Evolutionary conservation across 2,888 invertebrate species (phyloP), one percentile per base, ranked within the genome.

Genomic region (Yponomeuta sedellus): DNA sequence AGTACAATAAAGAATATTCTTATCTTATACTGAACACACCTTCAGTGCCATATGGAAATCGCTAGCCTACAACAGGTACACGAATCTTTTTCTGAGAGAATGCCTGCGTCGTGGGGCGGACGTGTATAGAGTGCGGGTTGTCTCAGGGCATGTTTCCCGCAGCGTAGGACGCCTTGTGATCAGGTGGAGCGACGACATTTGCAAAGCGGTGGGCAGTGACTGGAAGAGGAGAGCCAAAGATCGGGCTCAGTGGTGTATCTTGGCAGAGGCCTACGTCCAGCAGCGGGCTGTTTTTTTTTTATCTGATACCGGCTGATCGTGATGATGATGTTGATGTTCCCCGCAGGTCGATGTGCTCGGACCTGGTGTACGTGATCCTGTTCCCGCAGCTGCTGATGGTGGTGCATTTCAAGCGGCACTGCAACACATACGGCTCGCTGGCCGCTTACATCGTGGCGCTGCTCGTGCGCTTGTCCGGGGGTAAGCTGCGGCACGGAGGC

Each of bases 341-440:
- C 68, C 71, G 0, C 84, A 96, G 96, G 96, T 98, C 98, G 70
- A 96, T 99, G 94, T 99, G 99, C 89, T 98, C 99, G 62, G 99
- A 99, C 90, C 92, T 99, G 82, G 99, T 99, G 72, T 99, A 99
- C 93, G 98, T 99, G 73, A 98, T 99, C 80, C 94, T 99, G 73
- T 99, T 99, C 88, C 99, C 99, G 0, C 99, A 98, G 89, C 94
- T 99, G 25, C 93, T 99, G 75, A 98, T 98, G 95, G 99, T 99
- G 74, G 98, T 99, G 25, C 98, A 99, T 91, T 97, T 98, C 90
- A 96, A 97, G 85, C 93, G 95, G 71, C 93, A 97, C 83, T 97
- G 98, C 91, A 99, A 99, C 92, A 99, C 99, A 11, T 99, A 99
- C 86, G 99, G 99, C 52, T 98, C 98, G 59, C 92, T 99, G 66